Percentiles rank a stretch among this genome's conserved stretches.
These are phyloP conservation scores for Brachionus sp. DNA, from an alignment of 1,140 invertebrate genomes.

Conservation along the genomic window DNA sequence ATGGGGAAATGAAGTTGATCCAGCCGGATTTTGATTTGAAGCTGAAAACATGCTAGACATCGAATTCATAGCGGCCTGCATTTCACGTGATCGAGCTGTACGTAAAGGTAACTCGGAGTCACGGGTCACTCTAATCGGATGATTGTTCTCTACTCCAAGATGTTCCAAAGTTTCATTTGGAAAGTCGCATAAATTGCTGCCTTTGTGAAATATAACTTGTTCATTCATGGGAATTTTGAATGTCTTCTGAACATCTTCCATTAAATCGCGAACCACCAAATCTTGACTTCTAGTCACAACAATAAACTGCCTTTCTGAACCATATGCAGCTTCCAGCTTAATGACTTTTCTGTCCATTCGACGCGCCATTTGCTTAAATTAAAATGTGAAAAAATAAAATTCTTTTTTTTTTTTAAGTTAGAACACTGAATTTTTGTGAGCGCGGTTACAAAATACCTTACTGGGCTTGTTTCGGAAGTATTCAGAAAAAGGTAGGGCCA, in stretches of 20 bases:
- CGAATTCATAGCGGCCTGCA: neutral
- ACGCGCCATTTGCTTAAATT: constrained; percentile 46
- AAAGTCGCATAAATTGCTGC: constrained; percentile 35
- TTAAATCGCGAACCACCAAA: neutral
- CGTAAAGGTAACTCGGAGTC: neutral
- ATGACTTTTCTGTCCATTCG: constrained; percentile 46
- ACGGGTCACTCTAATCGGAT: constrained; percentile 29
- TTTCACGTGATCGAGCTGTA: neutral
- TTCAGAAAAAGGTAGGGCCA: constrained; percentile 8
- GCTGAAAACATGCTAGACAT: neutral
- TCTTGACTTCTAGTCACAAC: constrained; percentile 18
- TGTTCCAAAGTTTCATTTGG: constrained; percentile 18
- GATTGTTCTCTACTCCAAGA: constrained; percentile 42
- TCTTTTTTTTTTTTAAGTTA: neutral
- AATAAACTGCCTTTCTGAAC: constrained; percentile 29
- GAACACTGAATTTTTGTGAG: neutral
- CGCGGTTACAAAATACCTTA: neutral
- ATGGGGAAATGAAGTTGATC: neutral
- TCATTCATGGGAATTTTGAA: constrained; percentile 43
- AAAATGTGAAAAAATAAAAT: neutral
- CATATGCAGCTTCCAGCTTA: constrained; percentile 41
- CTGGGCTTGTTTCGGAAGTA: neutral
- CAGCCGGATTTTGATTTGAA: neutral
- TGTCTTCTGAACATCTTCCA: constrained; percentile 30
- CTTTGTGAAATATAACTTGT: constrained; percentile 17